phyloP scores from a whole-genome alignment of 2,797 vertebrate species.

The Alcedo atthis region DNA sequence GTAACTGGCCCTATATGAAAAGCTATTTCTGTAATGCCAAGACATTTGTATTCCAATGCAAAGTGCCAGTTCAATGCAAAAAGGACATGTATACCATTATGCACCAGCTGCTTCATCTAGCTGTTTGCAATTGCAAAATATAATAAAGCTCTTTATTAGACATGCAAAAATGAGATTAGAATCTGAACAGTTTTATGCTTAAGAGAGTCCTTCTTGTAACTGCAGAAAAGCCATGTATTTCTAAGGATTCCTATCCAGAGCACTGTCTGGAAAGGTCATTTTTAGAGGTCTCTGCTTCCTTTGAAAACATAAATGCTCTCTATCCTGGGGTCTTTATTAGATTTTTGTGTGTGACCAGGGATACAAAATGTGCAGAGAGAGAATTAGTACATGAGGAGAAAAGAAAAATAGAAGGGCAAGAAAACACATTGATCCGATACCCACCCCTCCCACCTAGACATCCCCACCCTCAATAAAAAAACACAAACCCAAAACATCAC shows the following conservation, averaged over 20 bases:
- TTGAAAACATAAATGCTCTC: not conserved
- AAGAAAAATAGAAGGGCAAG: not conserved
- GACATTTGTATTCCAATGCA: constrained; percentile 31
- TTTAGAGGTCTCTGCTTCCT: not conserved
- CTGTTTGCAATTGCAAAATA: constrained; percentile 13
- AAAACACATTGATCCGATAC: not conserved
- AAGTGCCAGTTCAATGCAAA: constrained; percentile 26
- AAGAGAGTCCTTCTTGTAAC: not conserved
- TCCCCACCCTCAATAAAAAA: not conserved
- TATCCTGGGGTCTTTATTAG: not conserved
- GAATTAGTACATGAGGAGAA: not conserved
- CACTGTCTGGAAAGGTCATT: not conserved
- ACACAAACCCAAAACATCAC: not conserved
- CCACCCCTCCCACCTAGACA: not conserved
- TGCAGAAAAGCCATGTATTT: not conserved
- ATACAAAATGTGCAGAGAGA: not conserved
- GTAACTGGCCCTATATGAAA: constrained; percentile 16
- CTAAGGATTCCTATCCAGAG: not conserved
- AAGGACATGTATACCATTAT: constrained; percentile 31
- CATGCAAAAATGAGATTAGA: constrained; percentile 13
- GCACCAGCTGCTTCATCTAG: constrained; percentile 57
- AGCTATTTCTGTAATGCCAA: constrained; percentile 30
- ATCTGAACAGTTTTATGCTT: not conserved
- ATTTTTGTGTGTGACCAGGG: not conserved
- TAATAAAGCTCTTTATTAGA: constrained; percentile 41